Conservation (phyloP, 2,888 invertebrate genomes). For the Slavum lentiscoides region DNA sequence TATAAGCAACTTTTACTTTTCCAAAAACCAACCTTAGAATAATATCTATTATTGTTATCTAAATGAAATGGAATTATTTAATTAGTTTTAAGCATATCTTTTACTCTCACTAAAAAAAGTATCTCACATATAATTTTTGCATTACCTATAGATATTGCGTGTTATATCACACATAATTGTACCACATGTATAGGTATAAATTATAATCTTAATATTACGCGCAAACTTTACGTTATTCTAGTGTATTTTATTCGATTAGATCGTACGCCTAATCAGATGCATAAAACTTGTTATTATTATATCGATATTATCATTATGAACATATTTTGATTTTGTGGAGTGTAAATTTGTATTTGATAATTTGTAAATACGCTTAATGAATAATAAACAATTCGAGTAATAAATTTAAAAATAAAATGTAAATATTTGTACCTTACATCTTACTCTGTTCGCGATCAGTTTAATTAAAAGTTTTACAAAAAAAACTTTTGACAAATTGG, state of each 20-base stretch:
- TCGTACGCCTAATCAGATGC: not conserved
- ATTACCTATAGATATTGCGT: not conserved
- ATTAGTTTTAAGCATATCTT: conserved; percentile 28
- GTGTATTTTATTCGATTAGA: not conserved
- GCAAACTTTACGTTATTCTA: not conserved
- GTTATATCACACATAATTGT: not conserved
- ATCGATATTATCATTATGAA: conserved; percentile 1
- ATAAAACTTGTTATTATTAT: conserved; percentile 32
- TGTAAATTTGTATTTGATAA: conserved; percentile 41
- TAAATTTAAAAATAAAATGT: not conserved
- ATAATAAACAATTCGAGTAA: conserved; percentile 10
- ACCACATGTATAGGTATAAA: not conserved
- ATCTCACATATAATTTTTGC: conserved; percentile 9
- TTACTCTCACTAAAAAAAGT: conserved; percentile 23
- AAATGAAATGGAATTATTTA: conserved; percentile 32
- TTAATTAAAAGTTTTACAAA: no score
- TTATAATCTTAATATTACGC: not conserved
- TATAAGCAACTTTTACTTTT: conserved; percentile 11
- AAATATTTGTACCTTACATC: not conserved
- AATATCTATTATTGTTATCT: conserved; percentile 36
- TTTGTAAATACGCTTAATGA: conserved; percentile 24
- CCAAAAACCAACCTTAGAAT: not conserved
- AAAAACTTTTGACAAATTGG: no score
- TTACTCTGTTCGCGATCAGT: not conserved
- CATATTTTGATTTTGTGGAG: conserved; percentile 16